Evolutionary conservation across 2,113 vertebrate species (phyloP), one percentile per base, ranked within the genome.

Genomic region (Ammospiza caudacuta): DNA sequence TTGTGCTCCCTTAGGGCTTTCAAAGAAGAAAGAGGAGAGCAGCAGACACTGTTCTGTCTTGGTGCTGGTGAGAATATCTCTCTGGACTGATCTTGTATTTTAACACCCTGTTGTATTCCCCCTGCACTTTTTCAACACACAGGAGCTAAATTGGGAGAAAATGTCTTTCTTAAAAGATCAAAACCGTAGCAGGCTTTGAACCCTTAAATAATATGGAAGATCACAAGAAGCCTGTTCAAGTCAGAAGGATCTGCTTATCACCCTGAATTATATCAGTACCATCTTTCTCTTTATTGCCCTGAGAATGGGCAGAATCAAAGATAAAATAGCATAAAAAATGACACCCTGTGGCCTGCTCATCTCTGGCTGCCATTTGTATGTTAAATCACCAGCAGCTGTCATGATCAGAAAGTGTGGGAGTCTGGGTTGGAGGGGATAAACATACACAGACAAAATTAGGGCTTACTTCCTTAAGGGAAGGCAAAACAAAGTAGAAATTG

Each of bases 161-260:
- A 85, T 15, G 15, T 46, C 66, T 82, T 79, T 62, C 83, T 75
- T 87, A 76, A 76, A 95, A 94, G 89, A 95, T 68, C 80, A 95
- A 92, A 95, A 94, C 47, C 57, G 81, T 74, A 57, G 75, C 12
- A 67, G 79, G 68, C 90, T 90, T 93, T 88, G 83, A 95, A 89
- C 20, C 31, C 59, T 90, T 85, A 94, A 95, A 91, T 95, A 85
- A 87, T 87, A 94, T 77, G 67, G 93, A 92, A 95, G 93, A 95
- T 85, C 87, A 95, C 78, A 95, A 89, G 95, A 94, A 92, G 46
- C 59, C 46, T 63, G 68, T 87, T 95, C 87, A 87, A 80, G 81
- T 82, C 70, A 91, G 87, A 79, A 87, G 82, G 70, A 90, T 77
- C 78, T 94, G 87, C 86, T 95, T 81, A 94, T 95, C 91, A 77